Conservation (phyloP, 2,113 vertebrate genomes). For the Corythornis madagascariensis region DNA sequence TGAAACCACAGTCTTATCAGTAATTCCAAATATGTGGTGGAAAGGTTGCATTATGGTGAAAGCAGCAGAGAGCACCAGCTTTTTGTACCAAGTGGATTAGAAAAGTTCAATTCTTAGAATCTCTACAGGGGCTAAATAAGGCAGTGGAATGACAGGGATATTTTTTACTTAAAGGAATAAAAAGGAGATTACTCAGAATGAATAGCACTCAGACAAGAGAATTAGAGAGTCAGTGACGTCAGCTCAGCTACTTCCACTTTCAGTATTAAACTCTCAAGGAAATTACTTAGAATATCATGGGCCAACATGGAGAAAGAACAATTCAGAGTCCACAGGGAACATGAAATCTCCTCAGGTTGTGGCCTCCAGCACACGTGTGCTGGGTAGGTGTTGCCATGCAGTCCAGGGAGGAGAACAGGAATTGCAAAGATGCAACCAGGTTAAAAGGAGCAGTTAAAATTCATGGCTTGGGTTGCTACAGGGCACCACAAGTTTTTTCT, state of each 20-base stretch:
- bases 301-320: background rate
- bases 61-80: background rate
- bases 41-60: constrained; percentile 14
- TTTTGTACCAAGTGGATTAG: background rate
- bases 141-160: background rate
- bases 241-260: constrained; percentile 44
- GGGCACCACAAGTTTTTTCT: background rate
- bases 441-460: background rate
- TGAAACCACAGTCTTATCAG: background rate
- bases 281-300: background rate
- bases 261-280: background rate
- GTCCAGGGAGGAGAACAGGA: background rate
- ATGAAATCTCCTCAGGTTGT: background rate
- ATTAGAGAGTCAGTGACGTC: background rate
- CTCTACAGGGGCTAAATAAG: background rate
- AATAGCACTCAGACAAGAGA: background rate
- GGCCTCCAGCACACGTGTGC: background rate
- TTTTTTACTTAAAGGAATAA: background rate
- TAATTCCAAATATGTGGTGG: constrained; percentile 14
- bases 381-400: background rate
- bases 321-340: background rate
- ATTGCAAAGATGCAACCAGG: background rate
- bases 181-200: background rate
- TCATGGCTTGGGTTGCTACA: background rate
- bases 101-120: background rate